Evolutionary conservation across 1,140 invertebrate genomes (phyloP).

Genomic region (Venustaconcha ellipsiformis): DNA sequence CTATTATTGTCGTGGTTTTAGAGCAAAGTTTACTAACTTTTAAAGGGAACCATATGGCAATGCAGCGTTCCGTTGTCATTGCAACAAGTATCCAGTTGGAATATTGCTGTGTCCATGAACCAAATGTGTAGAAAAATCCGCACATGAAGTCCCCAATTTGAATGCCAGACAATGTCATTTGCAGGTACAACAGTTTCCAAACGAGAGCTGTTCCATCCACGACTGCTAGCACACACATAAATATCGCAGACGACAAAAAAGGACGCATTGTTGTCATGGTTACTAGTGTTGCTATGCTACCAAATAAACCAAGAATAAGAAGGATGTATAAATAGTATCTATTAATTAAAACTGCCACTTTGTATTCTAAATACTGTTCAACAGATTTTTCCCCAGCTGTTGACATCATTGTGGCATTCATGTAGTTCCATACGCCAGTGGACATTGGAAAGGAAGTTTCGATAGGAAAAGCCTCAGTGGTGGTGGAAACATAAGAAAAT

Average conservation of each 20-base stretch:
- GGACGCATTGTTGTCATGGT: slow-evolving; percentile 45
- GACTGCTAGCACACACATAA: slow-evolving; percentile 46
- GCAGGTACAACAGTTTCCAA: slow-evolving; percentile 41
- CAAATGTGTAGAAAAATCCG: slow-evolving; percentile 41
- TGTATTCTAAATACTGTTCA: slow-evolving; percentile 18
- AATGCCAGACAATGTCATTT: slow-evolving; percentile 32
- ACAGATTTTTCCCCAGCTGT: too few relatives aligned
- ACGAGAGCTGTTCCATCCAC: slow-evolving; percentile 42
- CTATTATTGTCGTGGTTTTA: slow-evolving; percentile 17
- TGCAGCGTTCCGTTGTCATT: slow-evolving; percentile 57
- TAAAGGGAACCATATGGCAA: slow-evolving; percentile 58
- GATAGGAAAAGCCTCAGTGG: too few relatives aligned
- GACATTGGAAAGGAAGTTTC: too few relatives aligned
- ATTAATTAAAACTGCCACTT: slow-evolving; percentile 41
- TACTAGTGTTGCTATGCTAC: slow-evolving; percentile 46
- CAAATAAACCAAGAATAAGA: slow-evolving; percentile 47
- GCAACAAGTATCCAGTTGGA: slow-evolving; percentile 58
- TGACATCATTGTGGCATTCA: too few relatives aligned
- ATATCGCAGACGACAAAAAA: slow-evolving; percentile 47
- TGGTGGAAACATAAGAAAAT: too few relatives aligned
- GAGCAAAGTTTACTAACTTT: slow-evolving; percentile 45
- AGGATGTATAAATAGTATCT: slow-evolving; percentile 53
- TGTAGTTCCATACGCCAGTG: too few relatives aligned
- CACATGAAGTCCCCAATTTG: slow-evolving; percentile 39
- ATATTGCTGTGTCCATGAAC: slow-evolving; percentile 45